Evolutionary conservation across 30 jellyfish, hydroid and myxozoan genomes (phyloP), one percentile per base, ranked within the genome.

Genomic region (Mastigias papua): DNA sequence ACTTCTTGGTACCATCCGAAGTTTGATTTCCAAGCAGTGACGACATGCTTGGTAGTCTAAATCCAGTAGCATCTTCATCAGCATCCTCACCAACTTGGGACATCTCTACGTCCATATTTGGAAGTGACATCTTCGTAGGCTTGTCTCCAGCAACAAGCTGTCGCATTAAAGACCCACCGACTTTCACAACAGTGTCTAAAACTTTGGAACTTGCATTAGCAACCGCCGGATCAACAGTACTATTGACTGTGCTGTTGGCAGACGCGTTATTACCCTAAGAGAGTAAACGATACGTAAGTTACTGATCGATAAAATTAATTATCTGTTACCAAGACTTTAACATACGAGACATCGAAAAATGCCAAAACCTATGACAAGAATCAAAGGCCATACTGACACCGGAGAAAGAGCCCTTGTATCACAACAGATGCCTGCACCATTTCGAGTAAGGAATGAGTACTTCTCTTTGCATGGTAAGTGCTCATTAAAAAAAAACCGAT

Each of bases 31-130:
- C 96, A 71, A 58, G 33, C 29, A 94, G 48, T 54, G 91, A 69
- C 37, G 81, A 62, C 49, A 86, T 30, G 35, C 82, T 70, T 42
- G 98, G 98, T 13, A 94, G 82, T 73, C 89, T 89, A 73, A 94
- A 94, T 15, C 98, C 98, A 4, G 97, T 72, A 42, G 80, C 90
- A 16, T 90, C 97, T 35, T 90, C 97, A 68, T 82, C 84, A 30
- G 96, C 98, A 61, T 89, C 97, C 21, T 94, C 97, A 26, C 90
- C 95, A 69, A 94, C 96, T 89, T 94, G 97, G 10, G 98, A 86
- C 97, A 94, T 89, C 64, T 94, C 88, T 34, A 94, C 67, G 28
- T 81, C 85, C 96, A 86, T 84, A 49, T 86, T 81, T 3, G 97
- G 92, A 60, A 78, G 82, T 7, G 86, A 33, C 73, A 92, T 66